Base-by-base conservation (phyloP, 2,113 vertebrate species). In the Eulacestoma nigropectus region DNA sequence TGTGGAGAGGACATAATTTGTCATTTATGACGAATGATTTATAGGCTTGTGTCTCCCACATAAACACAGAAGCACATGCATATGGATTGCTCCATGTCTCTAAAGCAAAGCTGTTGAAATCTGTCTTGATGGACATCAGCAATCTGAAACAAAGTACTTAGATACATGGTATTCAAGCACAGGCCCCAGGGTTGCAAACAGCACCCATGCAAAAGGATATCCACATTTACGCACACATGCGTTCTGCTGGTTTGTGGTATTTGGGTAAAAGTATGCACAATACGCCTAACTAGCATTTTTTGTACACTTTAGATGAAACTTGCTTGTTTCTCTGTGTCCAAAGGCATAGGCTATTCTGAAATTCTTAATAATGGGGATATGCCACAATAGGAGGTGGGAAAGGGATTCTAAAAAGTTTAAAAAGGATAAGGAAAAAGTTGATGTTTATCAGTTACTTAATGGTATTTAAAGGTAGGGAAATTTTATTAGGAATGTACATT, bases 221-320 rank as follows among this genome's bases (percentile, higher is more conserved):
- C 39, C 10, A 20, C 6, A 18, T 57, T 21, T 39, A 44, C 0
- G 0, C 23, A 17, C 8, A 4, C 0, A 0, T 29, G 80, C 0
- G 0, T 65, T 76, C n/a, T 32, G 2, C 18, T 84, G 18, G 22
- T 75, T 65, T 68, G 50, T 29, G 25, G 18, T 59, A 23, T n/a
- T 67, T 76, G 17, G 18, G 23, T 90, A 74, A 80, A 64, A 2
- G 1, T 10, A 16, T 7, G 37, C n/a, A 62, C 32, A 53, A 19
- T 29, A 23, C 1, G 0, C 41, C 29, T 72, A 56, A 67, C 4
- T 62, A 41, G 4, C 18, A 30, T 15, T 56, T 92, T 89, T 68
- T n/a, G 3, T 68, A 44, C 18, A 3, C 41, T 88, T 82, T n/a
- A 69, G 50, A 47, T 41, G 37, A 79, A 87, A 60, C 12, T 8